Conservation (phyloP, 2,797 vertebrate genomes). For the Adrianichthys oophorus region DNA sequence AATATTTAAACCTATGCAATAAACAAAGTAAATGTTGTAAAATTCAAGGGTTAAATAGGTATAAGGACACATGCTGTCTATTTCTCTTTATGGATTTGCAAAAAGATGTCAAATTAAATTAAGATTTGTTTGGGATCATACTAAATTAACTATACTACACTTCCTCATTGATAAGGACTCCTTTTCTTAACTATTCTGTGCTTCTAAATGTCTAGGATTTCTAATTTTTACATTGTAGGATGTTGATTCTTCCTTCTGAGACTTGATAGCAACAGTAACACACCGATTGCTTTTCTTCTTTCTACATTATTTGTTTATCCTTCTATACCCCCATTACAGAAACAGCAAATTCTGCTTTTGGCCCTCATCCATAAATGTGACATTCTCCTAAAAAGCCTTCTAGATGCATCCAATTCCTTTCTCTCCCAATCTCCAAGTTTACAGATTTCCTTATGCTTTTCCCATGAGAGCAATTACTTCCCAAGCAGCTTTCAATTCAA, state of each 20-base stretch:
- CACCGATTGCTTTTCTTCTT: conserved; percentile 24
- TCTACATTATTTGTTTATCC: conserved; percentile 15
- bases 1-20: no score
- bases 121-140: no score
- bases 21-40: no score
- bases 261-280: conserved; percentile 5
- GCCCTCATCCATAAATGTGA: conserved; percentile 23
- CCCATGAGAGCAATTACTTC: conserved; percentile 45
- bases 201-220: conserved; percentile 15
- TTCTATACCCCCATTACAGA: conserved; percentile 20
- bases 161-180: conserved; percentile 1
- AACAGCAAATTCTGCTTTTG: conserved; percentile 18
- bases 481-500: conserved; percentile 23
- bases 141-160: no score
- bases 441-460: conserved; percentile 22
- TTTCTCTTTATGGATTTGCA: no score
- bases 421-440: conserved; percentile 28
- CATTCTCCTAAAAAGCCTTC: conserved; percentile 17
- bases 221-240: conserved; percentile 15
- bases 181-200: not conserved
- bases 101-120: no score
- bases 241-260: conserved; percentile 17
- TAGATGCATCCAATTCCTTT: conserved; percentile 21
- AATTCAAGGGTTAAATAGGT: no score
- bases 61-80: no score